These are phyloP conservation scores for Podarcis cretensis DNA, from an alignment of 2,113 vertebrate species.

Conservation along the genomic window DNA sequence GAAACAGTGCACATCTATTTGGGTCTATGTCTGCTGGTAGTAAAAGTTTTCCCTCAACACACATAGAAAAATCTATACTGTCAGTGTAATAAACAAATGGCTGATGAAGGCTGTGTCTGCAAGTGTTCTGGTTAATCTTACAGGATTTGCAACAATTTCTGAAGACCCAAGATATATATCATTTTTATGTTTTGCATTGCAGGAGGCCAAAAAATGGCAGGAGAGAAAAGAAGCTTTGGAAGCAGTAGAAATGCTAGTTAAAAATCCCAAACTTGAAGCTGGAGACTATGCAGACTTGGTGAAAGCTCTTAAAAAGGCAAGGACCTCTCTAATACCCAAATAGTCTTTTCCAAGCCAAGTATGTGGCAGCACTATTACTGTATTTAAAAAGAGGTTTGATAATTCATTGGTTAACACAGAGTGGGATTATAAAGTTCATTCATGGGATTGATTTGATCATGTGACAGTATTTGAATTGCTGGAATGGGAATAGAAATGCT, in stretches of 20 bases:
- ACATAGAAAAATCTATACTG: neutral
- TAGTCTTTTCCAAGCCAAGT: neutral
- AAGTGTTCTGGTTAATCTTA: neutral
- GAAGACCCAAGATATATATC: neutral
- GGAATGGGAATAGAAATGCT: neutral
- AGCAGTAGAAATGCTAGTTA: slow-evolving; percentile 87
- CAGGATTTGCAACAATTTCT: neutral
- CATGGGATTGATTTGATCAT: neutral
- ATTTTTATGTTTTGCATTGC: slow-evolving; percentile 42
- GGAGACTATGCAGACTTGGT: slow-evolving; percentile 96
- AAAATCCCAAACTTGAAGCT: slow-evolving; percentile 93
- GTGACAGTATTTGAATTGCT: neutral
- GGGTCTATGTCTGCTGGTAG: neutral
- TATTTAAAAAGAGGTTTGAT: neutral
- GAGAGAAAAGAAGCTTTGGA: slow-evolving; percentile 97
- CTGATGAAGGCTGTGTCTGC: neutral
- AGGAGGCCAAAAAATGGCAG: slow-evolving; percentile 99
- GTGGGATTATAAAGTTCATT: neutral
- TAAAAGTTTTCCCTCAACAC: neutral
- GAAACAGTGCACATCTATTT: neutral
- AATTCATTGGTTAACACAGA: neutral
- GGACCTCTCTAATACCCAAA: neutral
- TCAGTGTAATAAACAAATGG: neutral
- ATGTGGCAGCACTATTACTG: neutral
- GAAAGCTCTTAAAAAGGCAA: slow-evolving; percentile 94